phyloP scores from a whole-genome alignment of 2,113 vertebrate genomes.

The Zingel zingel region DNA sequence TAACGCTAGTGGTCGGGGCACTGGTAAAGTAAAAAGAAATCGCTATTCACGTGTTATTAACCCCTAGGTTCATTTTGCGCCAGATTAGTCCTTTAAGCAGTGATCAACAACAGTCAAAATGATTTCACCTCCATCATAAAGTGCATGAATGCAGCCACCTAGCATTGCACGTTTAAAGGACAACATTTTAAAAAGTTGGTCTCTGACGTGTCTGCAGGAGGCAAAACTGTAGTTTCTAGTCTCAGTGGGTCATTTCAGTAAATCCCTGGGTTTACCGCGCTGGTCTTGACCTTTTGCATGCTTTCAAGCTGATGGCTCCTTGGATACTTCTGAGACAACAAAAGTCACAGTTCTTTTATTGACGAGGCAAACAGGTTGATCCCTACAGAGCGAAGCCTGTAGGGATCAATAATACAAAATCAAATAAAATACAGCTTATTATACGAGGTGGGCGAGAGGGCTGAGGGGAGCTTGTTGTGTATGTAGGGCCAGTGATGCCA shows the following conservation, averaged over 20 bases:
- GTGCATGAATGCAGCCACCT: background rate
- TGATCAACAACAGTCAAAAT: background rate
- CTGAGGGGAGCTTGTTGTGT: constrained; percentile 12
- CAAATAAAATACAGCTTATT: constrained; percentile 33
- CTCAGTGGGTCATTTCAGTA: background rate
- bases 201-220: background rate
- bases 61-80: too few species aligned
- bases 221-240: background rate
- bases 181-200: background rate
- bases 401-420: too few species aligned
- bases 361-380: constrained; percentile 40
- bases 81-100: background rate
- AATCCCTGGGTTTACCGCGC: constrained; percentile 3
- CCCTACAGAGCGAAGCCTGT: constrained; percentile 36
- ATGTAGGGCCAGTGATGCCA: constrained; percentile 18
- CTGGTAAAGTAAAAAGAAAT: too few species aligned
- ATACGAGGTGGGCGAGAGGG: background rate
- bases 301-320: constrained; percentile 13
- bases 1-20: too few species aligned
- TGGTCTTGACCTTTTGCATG: constrained; percentile 44
- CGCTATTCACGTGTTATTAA: too few species aligned
- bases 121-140: background rate
- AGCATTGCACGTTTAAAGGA: background rate
- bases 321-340: background rate
- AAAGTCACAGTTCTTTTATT: constrained; percentile 9